Evolutionary conservation across 2,888 invertebrate genomes (phyloP), one percentile per base, ranked within the genome.

Genomic region (Dynastes maya): DNA sequence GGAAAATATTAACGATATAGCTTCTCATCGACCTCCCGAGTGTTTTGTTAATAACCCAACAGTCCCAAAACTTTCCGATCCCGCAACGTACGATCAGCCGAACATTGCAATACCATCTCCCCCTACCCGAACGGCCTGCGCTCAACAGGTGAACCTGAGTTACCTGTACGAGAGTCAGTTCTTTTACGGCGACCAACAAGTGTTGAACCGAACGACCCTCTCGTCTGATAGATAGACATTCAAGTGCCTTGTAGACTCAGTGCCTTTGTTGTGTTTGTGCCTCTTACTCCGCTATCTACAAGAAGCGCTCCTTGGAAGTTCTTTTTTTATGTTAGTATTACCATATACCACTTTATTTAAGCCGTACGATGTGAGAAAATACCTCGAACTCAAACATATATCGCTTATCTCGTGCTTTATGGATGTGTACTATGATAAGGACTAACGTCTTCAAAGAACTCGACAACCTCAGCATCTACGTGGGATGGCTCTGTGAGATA

Each of bases 61-160:
- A 9, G 11, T 63, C 77, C 77, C 27, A 71, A 70, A 77, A 77
- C 70, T 77, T 77, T 63, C 77, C 61, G 63, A 63, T 40, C 32
- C 49, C 32, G 55, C 74, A 61, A 53, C 45, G 37, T 32, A 61
- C 51, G 76, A 78, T 80, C 80, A 82, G 22, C 45, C 63, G 63
- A 16, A 22, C 45, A 27, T 65, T 45, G 4, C 37, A 32, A n/a
- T 51, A 51, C 32, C 64, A 9, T 8, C 51, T 53, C 86, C 86
- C 86, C 86, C 49, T 22, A 67, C 67, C 49, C n/a, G 45, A 29
- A 11, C 64, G 3, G 29, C 85, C 86, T 86, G 85, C 79, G 78
- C 81, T 83, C 83, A 85, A 86, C 86, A 86, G 86, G 86, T 87
- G 86, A 87, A 86, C 86, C 84, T 84, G 83, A 85, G 82, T 85